Conservation (phyloP, 2,888 invertebrate genomes). For the Dryobota labecula region DNA sequence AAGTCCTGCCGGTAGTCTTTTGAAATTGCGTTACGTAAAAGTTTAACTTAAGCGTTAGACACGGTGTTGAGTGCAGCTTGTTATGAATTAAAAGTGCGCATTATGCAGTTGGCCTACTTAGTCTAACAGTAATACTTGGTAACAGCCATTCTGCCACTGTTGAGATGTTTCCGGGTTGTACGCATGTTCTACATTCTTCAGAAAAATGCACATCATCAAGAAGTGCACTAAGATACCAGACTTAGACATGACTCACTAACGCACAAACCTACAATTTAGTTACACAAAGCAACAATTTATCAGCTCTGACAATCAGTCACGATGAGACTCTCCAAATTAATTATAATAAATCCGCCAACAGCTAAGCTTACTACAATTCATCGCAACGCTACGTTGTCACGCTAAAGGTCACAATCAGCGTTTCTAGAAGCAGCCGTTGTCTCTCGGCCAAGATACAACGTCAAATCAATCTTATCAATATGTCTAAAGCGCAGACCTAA, state of each 20-base stretch:
- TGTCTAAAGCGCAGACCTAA: conserved; percentile 65
- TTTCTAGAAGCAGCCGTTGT: conserved; percentile 63
- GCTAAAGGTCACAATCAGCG: conserved; percentile 66
- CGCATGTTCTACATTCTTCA: conserved; percentile 44
- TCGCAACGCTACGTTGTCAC: conserved; percentile 47
- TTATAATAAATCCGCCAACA: conserved; percentile 51
- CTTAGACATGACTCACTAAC: conserved; percentile 5
- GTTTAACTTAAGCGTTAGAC: conserved; percentile 55
- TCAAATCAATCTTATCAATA: conserved; percentile 74
- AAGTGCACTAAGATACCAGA: conserved; percentile 20
- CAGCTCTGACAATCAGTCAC: conserved; percentile 39
- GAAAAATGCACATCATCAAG: conserved; percentile 36
- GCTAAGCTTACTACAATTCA: conserved; percentile 53
- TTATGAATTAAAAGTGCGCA: conserved; percentile 65
- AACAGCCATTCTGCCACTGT: conserved; percentile 37
- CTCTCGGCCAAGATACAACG: conserved; percentile 62
- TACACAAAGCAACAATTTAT: conserved; percentile 35
- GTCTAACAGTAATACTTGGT: conserved; percentile 39
- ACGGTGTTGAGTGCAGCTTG: conserved; percentile 53
- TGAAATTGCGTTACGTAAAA: conserved; percentile 59
- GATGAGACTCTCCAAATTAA: conserved; percentile 26
- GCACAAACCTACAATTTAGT: conserved; percentile 18
- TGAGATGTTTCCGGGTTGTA: conserved; percentile 53
- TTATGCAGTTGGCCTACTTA: conserved; percentile 64
- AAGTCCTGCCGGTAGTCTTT: conserved; percentile 60